phyloP scores from a whole-genome alignment of 2,797 vertebrate genomes.

The Austrolebias charrua region DNA sequence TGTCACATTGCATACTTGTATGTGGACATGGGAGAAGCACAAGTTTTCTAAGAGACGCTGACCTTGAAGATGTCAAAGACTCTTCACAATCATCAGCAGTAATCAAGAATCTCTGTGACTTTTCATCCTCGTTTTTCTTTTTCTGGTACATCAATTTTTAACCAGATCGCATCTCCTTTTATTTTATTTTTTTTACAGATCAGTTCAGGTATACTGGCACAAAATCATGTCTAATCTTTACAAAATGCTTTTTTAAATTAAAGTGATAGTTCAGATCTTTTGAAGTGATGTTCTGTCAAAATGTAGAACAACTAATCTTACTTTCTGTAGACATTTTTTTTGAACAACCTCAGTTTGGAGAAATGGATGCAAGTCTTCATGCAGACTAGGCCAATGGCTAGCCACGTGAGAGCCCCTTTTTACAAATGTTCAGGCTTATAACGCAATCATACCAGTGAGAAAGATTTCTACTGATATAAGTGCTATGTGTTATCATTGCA shows the following conservation, averaged over 20 bases:
- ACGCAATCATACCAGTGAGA: too few species aligned
- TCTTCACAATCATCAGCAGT: conserved; percentile 6
- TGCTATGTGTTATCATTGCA: too few species aligned
- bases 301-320: too few species aligned
- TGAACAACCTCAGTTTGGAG: too few species aligned
- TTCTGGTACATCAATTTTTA: conserved; percentile 20
- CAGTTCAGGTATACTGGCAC: conserved; percentile 35
- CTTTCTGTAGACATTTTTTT: too few species aligned
- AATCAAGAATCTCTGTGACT: conserved; percentile 40
- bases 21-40: conserved; percentile 14
- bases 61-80: conserved; percentile 26
- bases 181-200: neutral
- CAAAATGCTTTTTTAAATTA: neutral
- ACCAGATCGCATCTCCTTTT: conserved; percentile 28
- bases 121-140: conserved; percentile 2
- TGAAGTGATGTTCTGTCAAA: too few species aligned
- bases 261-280: neutral
- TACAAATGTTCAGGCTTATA: too few species aligned
- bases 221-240: conserved; percentile 8
- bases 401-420: too few species aligned
- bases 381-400: too few species aligned
- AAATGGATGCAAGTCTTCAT: too few species aligned
- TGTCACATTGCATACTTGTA: conserved; percentile 7
- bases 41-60: conserved; percentile 12
- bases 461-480: too few species aligned